Base-by-base conservation (phyloP, 2,113 vertebrate species). In the Thamnophis sirtalis region DNA sequence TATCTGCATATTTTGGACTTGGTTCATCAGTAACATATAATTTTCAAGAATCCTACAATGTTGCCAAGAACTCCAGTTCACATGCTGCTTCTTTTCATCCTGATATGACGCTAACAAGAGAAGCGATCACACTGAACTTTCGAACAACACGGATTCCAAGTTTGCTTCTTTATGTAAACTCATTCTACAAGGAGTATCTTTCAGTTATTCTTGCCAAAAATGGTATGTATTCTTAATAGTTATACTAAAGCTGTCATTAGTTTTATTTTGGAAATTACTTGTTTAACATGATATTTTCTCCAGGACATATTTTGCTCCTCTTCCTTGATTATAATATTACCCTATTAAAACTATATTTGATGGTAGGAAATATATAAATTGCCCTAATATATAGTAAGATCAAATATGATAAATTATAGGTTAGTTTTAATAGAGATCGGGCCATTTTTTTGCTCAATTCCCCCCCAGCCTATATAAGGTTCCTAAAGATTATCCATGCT, bases 1-100 rank as follows among this genome's bases (percentile, higher is more conserved):
- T 99, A 91, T 98, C 99, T 91, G 99, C 98, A 4, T 97, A 98
- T 95, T 99, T 99, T 96, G 98, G 96, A 94, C 92, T 97, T 22
- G 98, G 96, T 9, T 97, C 98, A 7, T 98, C 98, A 0, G 94
- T 99, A 94, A 97, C 95, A 55, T 99, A 99, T 95, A 98, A 97
- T 92, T 98, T 99, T 96, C 98, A 98, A 94, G 98, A 99, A 94
- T 98, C 98, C n/a, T 98, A 98, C 7, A 97, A 98, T 53, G 90
- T 98, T 91, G 95, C 95, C 94, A 98, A 98, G 96, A 99, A 99
- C 95, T 95, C 96, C 92, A 99, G 98, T 92, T 96, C 97, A 33
- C 97, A 96, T 5, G 97, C 98, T 0, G 98, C 98, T 93, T 98
- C 98, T 93, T 98, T 98, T 94, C 98, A 98, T 89, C 98, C 98